Evolutionary conservation across 1,140 invertebrate species (phyloP), one percentile per base, ranked within the genome.

Genomic region (Onthophagus taurus): DNA sequence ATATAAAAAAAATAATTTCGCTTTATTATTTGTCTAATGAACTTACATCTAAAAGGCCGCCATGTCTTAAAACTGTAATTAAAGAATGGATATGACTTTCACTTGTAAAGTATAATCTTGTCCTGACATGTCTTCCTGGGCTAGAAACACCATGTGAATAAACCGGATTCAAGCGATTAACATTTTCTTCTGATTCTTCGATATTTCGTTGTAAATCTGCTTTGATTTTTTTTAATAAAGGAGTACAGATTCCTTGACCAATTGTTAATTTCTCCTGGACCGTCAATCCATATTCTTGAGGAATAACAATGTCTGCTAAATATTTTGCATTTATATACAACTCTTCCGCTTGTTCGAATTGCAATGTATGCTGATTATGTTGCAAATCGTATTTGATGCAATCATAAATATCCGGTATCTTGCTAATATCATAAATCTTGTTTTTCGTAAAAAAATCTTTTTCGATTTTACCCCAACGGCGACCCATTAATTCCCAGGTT

Each of bases 361-460:
- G 87, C 53, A 98, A 61, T 1, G 88, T 91, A 60, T 93, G 84
- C 58, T 94, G 88, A 66, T 99, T 99, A 60, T 99, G 97, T 59
- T 98, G 95, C 45, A 98, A 65, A 70, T 99, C 96, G 61, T 96
- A 99, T 60, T 99, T 99, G 52, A 99, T 98, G 63, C 95, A 98
- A 70, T 99, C 97, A 61, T 98, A 99, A 51, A 99, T 99, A 65
- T 99, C 97, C 0, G 97, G 96, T 48, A 99, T 94, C 72, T 99
- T 99, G 0, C 92, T 97, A 51, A 99, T 98, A 63, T 99, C 96
- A 70, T 91, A 99, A 12, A 80, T 77, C 47, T 87, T 89, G 53
- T 81, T 81, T 66, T 96, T 97, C 0, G 85, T 85, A 54, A 83
- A 89, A 60, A 99, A 99, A 65, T 99, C 97, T 65, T 99, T 97